Percentiles rank a stretch among this genome's conserved stretches.
These are phyloP conservation scores for Diarsia rubi DNA, from an alignment of 2,888 invertebrate genomes.

Conservation along the genomic window DNA sequence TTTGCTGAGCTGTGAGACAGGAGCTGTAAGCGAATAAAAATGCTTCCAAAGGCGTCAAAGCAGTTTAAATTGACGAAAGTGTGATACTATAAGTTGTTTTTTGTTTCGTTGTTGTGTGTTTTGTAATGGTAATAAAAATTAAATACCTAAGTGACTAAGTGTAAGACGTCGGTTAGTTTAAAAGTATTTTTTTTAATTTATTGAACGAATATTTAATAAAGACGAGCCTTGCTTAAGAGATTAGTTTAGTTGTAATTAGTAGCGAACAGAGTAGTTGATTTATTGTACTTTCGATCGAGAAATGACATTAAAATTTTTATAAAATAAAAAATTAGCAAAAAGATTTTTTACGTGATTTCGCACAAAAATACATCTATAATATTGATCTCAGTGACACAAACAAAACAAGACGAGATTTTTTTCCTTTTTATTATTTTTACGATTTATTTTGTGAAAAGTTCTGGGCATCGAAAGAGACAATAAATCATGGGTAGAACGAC, in stretches of 20 bases:
- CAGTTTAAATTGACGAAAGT: conserved; percentile 85
- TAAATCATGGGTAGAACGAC: conserved; percentile 82
- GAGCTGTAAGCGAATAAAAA: conserved; percentile 75
- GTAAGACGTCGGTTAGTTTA: conserved; percentile 84
- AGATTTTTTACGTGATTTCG: conserved; percentile 54
- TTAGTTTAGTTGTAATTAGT: conserved; percentile 88
- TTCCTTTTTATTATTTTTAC: conserved; percentile 53
- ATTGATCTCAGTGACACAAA: conserved; percentile 70
- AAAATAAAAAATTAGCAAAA: conserved; percentile 47
- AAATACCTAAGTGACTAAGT: conserved; percentile 73
- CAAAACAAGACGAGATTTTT: conserved; percentile 57
- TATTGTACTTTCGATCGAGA: conserved; percentile 73
- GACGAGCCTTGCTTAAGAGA: conserved; percentile 90
- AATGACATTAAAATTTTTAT: conserved; percentile 61
- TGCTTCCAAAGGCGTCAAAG: conserved; percentile 87
- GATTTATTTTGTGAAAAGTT: conserved; percentile 54
- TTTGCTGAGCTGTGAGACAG: conserved; percentile 88
- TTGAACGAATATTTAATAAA: conserved; percentile 89
- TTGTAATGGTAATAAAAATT: conserved; percentile 83
- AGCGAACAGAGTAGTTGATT: conserved; percentile 76
- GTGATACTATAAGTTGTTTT: conserved; percentile 90
- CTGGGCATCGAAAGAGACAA: conserved; percentile 81
- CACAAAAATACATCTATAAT: conserved; percentile 55
- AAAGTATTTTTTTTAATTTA: conserved; percentile 82
- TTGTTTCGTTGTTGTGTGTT: conserved; percentile 90